Conservation (phyloP, 2,797 vertebrate species). For the Karalla daura region DNA sequence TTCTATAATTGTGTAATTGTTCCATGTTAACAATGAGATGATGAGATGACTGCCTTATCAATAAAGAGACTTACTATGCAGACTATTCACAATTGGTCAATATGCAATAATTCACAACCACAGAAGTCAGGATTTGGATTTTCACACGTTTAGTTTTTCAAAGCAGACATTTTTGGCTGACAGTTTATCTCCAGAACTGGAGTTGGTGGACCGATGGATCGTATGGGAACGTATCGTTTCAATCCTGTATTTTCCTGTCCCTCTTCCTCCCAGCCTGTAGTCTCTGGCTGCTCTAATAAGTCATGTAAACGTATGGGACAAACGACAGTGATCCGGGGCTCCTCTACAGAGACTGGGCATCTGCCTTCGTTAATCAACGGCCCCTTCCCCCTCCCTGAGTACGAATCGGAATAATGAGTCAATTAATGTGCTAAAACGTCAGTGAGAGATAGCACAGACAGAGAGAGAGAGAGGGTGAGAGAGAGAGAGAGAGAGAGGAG, state of each 20-base stretch:
- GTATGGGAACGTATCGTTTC: not conserved
- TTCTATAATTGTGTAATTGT: not conserved
- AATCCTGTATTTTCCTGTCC: not conserved
- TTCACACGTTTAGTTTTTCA: not conserved
- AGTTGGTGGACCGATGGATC: not conserved
- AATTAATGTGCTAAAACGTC: slow-evolving; percentile 93
- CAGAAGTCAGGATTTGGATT: no score
- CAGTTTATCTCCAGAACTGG: not conserved
- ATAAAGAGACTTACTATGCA: no score
- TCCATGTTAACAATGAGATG: not conserved
- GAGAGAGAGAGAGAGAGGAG: slow-evolving; percentile 75
- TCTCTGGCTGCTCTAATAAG: slow-evolving; percentile 79
- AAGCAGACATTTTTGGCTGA: no score
- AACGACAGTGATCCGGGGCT: slow-evolving; percentile 81
- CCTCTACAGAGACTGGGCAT: slow-evolving; percentile 89
- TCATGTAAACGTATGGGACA: slow-evolving; percentile 85
- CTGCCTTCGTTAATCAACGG: slow-evolving; percentile 90
- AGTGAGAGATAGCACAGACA: slow-evolving; percentile 86
- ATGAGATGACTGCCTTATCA: not conserved
- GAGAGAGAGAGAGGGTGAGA: slow-evolving; percentile 80
- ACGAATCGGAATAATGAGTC: slow-evolving; percentile 94
- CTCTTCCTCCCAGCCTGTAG: slow-evolving; percentile 68
- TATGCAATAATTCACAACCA: no score
- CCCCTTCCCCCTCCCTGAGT: slow-evolving; percentile 76
- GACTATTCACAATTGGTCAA: no score